These are phyloP conservation scores for Oreonectes daqikongensis DNA, from an alignment of 2,797 vertebrate species.

Conservation along the genomic window DNA sequence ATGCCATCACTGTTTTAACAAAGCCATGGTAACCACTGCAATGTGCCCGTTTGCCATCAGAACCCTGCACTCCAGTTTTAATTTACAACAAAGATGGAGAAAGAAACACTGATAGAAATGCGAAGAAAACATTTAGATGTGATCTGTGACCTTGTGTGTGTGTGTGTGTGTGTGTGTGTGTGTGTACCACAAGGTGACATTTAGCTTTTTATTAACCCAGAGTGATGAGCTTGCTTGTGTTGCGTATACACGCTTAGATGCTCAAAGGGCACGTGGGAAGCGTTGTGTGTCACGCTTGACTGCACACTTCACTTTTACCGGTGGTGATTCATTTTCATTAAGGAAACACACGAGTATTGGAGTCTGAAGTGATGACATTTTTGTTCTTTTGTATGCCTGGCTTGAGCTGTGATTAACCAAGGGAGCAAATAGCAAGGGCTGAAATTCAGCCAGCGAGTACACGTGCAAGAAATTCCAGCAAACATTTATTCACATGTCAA, in stretches of 20 bases:
- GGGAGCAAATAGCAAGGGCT: not conserved
- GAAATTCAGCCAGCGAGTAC: not conserved
- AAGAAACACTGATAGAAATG: not conserved
- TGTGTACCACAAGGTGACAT: constrained; percentile 45
- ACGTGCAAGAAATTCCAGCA: not conserved
- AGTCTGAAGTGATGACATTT: not conserved
- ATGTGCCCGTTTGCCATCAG: constrained; percentile 19
- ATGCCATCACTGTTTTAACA: constrained; percentile 28
- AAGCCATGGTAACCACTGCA: not conserved
- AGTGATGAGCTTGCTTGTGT: constrained; percentile 35
- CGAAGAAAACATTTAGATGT: not conserved
- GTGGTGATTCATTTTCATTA: constrained; percentile 11
- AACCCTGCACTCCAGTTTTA: constrained; percentile 5
- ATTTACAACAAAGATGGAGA: not conserved
- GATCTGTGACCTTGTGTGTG: constrained; percentile 11
- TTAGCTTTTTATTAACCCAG: constrained; percentile 32
- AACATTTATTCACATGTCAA: too few species aligned
- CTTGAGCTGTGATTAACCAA: not conserved
- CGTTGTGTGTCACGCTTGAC: not conserved
- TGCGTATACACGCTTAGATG: constrained; percentile 3
- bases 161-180: constrained; percentile 10
- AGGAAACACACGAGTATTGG: not conserved
- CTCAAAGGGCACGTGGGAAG: constrained; percentile 10
- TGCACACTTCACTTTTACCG: constrained; percentile 32
- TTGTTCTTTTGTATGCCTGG: not conserved